Percentiles rank a stretch among this genome's conserved stretches.
phyloP scores from a whole-genome alignment of 2,888 invertebrate species.

The Apamea sordens region DNA sequence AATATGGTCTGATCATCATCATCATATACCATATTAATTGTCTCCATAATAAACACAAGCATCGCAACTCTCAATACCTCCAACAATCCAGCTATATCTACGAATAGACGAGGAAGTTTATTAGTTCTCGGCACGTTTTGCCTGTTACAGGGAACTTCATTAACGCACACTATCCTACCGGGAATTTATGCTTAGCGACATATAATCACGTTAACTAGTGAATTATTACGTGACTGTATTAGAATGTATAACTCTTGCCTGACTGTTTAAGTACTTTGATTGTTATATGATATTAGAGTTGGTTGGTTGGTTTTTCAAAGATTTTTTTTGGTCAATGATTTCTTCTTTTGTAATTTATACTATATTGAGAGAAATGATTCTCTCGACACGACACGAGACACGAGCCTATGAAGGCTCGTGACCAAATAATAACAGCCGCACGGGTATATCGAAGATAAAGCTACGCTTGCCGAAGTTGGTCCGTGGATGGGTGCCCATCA shows the following conservation, averaged over 20 bases:
- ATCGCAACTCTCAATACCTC: slow-evolving; percentile 26
- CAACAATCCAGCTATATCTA: slow-evolving; percentile 55
- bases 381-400: no score
- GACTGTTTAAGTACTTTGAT: slow-evolving; percentile 49
- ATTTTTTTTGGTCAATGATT: not conserved
- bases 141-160: slow-evolving; percentile 77
- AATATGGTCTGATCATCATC: not conserved
- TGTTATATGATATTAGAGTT: slow-evolving; percentile 52
- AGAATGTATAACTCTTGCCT: slow-evolving; percentile 58
- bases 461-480: not conserved
- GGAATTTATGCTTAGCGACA: slow-evolving; percentile 80
- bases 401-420: not conserved
- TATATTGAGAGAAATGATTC: not conserved
- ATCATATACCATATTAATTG: not conserved
- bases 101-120: slow-evolving; percentile 71
- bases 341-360: not conserved
- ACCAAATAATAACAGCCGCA: not conserved
- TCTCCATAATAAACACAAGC: slow-evolving; percentile 1
- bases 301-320: slow-evolving; percentile 25
- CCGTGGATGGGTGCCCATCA: no score
- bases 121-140: slow-evolving; percentile 78
- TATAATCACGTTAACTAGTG: slow-evolving; percentile 76
- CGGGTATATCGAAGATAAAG: not conserved
- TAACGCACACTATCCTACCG: slow-evolving; percentile 79
- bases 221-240: slow-evolving; percentile 76